phyloP scores from a whole-genome alignment of 2,797 vertebrate genomes.

The Eurystomus glaucurus region DNA sequence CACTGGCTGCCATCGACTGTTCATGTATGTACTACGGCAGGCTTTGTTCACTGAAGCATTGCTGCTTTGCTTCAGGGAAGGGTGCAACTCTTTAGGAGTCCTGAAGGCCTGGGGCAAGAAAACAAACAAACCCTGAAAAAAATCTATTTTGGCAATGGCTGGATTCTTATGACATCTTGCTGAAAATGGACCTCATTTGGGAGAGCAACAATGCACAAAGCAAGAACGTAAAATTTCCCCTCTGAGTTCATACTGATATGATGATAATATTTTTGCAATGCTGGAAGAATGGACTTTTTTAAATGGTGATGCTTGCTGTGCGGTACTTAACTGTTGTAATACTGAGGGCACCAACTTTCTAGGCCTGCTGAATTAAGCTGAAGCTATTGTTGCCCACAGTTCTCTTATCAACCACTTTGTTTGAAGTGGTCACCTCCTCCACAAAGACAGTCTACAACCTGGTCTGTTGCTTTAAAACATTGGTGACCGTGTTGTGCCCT shows the following conservation, averaged over 20 bases:
- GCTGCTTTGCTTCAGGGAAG: neutral
- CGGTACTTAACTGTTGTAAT: neutral
- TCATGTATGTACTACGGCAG: neutral
- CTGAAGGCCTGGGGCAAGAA: neutral
- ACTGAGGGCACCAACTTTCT: neutral
- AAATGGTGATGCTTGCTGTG: neutral
- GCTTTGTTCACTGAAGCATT: neutral
- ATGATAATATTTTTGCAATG: neutral
- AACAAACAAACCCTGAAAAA: neutral
- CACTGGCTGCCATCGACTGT: neutral
- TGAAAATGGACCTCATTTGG: neutral
- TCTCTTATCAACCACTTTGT: neutral
- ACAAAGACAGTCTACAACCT: neutral
- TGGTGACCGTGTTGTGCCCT: rapidly evolving
- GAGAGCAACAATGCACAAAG: neutral
- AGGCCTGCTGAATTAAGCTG: neutral
- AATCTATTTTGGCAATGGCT: rapidly evolving
- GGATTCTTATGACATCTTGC: neutral
- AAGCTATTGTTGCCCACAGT: neutral
- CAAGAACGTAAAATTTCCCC: neutral
- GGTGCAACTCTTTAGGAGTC: neutral
- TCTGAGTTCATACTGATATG: rapidly evolving
- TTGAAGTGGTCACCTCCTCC: neutral
- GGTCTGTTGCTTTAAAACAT: neutral
- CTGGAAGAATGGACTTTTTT: neutral